Evolutionary conservation across 2,888 invertebrate species (phyloP), one percentile per base, ranked within the genome.

Genomic region (Leuctra nigra): DNA sequence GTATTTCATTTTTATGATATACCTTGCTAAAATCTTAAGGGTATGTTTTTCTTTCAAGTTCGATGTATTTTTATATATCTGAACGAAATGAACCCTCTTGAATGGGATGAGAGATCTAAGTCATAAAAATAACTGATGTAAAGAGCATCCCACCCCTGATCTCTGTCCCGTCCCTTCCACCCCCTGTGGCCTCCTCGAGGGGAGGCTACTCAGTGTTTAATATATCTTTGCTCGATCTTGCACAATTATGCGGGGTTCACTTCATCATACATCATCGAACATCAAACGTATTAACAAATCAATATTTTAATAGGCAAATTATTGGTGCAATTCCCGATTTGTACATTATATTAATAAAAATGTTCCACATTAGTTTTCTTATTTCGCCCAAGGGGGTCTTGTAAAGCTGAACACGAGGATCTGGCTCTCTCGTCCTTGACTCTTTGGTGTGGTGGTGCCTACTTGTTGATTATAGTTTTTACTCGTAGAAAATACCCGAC

Each of bases 401-500:
- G 6, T n/a, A 44, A 23, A 6, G 22, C 7, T 11, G 44, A 20
- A 44, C 9, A n/a, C 44, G 44, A 44, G 44, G 22, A 44, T 44
- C 44, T 44, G 20, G 29, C 11, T 6, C 11, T 13, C 13, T 4
- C 50, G 50, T 35, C 50, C 50, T 50, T 50, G 50, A 33, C 50
- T 50, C 50, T 16, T 14, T 7, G 41, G 2, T 7, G 20, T 20
- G 44, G n/a, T 13, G 3, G 20, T 53, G 46, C 58, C 53, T 55
- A 59, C 58, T 59, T 55, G 55, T 59, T 59, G 58, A 59, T 59
- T 55, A 59, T 59, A 59, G 58, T 55, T 59, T 59, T 58, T 59
- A 57, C 57, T 18, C 2, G 50, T 50, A 50, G 50, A 50, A 41
- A 50, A 50, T 50, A 29, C 22, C 50, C 50, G 50, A 29, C 50